Evolutionary conservation across 2,113 vertebrate genomes (phyloP).

Genomic region (Psammodynastes pulverulentus): DNA sequence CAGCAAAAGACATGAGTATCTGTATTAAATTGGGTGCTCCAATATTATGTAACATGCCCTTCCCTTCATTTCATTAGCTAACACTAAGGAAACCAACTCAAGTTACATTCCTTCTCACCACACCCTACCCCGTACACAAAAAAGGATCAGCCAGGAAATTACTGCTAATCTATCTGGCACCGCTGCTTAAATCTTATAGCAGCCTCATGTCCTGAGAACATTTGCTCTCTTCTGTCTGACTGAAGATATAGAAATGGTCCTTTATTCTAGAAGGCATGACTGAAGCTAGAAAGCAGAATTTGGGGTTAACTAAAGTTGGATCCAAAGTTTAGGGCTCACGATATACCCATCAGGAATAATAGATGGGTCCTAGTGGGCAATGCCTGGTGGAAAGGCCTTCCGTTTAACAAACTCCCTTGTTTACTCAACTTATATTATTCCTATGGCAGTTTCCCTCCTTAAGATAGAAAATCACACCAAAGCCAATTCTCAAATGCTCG

Average conservation of each 20-base stretch:
- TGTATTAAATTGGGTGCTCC: neutral
- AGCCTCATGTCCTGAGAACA: neutral
- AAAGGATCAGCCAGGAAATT: neutral
- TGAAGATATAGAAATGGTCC: neutral
- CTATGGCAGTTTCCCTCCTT: neutral
- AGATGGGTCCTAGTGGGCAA: neutral
- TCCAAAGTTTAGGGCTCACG: neutral
- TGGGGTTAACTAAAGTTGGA: neutral
- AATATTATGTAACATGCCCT: neutral
- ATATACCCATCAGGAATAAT: neutral
- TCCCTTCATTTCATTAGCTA: neutral
- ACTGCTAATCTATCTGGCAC: neutral
- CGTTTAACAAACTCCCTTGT: neutral
- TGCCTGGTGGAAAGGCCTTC: neutral
- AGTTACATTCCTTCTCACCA: neutral
- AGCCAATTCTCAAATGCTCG: slow-evolving; percentile 35
- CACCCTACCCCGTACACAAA: neutral
- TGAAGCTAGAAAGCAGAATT: neutral
- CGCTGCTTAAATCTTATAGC: neutral
- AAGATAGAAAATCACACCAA: rapidly evolving
- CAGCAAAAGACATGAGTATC: neutral
- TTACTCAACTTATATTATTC: neutral
- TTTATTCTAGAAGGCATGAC: neutral
- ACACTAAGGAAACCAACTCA: neutral
- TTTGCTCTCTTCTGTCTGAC: neutral